These are phyloP conservation scores for Cardiocondyla obscurior DNA, from an alignment of 1,140 invertebrate genomes.

Conservation along the genomic window DNA sequence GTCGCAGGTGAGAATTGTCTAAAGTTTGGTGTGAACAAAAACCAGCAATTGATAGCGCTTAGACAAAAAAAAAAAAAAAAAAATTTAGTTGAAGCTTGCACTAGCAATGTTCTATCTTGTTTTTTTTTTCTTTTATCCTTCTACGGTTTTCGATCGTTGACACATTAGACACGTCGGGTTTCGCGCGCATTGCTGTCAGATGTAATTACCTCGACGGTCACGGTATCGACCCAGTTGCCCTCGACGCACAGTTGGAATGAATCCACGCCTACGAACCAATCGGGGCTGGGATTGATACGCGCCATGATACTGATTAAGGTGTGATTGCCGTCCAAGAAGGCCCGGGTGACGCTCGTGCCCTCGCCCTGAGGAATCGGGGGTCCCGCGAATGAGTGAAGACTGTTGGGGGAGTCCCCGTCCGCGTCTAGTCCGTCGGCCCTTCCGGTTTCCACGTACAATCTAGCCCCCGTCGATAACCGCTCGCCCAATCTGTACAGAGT, in stretches of 20 bases:
- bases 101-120: no score
- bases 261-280: constrained; percentile 99
- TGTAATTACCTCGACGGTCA: constrained; percentile 92
- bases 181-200: not conserved
- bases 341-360: constrained; percentile 91
- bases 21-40: no score
- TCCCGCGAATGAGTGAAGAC: constrained; percentile 91
- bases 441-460: constrained; percentile 93
- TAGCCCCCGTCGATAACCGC: constrained; percentile 89
- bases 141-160: not conserved
- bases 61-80: no score
- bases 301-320: constrained; percentile 94
- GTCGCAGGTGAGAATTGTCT: no score
- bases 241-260: constrained; percentile 96
- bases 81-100: no score
- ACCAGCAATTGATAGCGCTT: not conserved
- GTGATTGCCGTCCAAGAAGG: constrained; percentile 96
- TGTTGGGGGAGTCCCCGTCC: constrained; percentile 81
- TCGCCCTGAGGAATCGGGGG: constrained; percentile 90
- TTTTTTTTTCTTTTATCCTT: not conserved
- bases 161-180: not conserved
- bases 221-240: constrained; percentile 96
- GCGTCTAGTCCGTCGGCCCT: constrained; percentile 89
- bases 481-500: constrained; percentile 91
- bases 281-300: constrained; percentile 96